Base-by-base conservation (phyloP, 2,888 invertebrate genomes). In the Escarpia spicata region DNA sequence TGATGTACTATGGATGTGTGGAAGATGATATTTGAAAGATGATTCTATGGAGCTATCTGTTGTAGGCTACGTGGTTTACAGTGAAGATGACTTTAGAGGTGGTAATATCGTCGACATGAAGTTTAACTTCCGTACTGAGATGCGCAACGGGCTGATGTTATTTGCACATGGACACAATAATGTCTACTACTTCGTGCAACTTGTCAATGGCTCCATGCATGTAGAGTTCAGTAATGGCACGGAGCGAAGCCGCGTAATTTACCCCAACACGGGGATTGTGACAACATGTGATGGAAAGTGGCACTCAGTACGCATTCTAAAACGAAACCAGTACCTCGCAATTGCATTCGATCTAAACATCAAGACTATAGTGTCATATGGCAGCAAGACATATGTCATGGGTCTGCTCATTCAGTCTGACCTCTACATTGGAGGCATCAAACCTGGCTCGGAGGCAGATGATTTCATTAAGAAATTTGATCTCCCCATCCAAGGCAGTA, bases 361-460 rank as follows among this genome's bases (percentile, higher is more conserved):
- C 60, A 0, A 12, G 26, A 60, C 15, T 12, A 3, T 2, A 19
- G 15, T 60, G 4, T 2, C 19, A 10, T 4, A 15, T 26, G 12
- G 15, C 26, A 15, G 60, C 2, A 15, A 60, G 0, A 4, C 19
- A 15, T 12, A 26, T 0, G 60, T 60, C n/a, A 0, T 26, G 19
- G 75, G 93, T 26, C 45, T 94, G 90, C 31, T 60, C 58, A 60
- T 94, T 19, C 60, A 93, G 6, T 96, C 96, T 0, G 93, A 94
- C 52, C 93, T 96, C 26, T 95, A 94, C 92, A 92, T 96, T 43
- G 96, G 96, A 12, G 96, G 96, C 92, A 94, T 96, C 19, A 94
- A 95, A 19, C 91, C 93, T 10, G 93, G 93, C 3, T 95, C 95
- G 2, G 95, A 95, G 44, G 95, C 94, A 0, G 93, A 93, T 26